These are phyloP conservation scores for Tenebrosternarchus preto DNA, from an alignment of 2,113 vertebrate genomes.

Conservation along the genomic window DNA sequence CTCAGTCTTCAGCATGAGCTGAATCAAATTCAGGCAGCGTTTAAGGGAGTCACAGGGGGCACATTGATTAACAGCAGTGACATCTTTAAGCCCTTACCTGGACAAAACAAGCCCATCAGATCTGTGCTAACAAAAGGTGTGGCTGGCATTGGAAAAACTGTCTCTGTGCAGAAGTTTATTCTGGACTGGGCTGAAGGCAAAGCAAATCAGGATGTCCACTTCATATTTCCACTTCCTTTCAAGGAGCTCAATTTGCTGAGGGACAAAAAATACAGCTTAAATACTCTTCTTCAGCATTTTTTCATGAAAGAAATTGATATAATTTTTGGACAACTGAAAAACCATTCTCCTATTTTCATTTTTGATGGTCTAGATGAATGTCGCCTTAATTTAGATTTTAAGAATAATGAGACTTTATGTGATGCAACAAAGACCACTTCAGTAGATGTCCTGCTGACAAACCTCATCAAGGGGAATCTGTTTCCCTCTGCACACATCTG, in stretches of 20 bases:
- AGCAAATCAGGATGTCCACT: slow-evolving; percentile 25
- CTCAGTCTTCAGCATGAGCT: slow-evolving; percentile 10
- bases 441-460: slow-evolving; percentile 33
- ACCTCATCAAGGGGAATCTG: slow-evolving; percentile 35
- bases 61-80: slow-evolving; percentile 29
- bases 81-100: slow-evolving; percentile 29
- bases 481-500: slow-evolving; percentile 26
- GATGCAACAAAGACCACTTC: not conserved
- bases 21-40: not conserved
- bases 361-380: slow-evolving; percentile 45
- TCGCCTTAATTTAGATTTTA: slow-evolving; percentile 35
- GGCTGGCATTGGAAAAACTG: slow-evolving; percentile 42
- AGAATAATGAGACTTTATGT: not conserved
- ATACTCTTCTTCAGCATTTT: slow-evolving; percentile 29
- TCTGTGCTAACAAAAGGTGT: slow-evolving; percentile 27
- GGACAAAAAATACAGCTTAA: slow-evolving; percentile 17
- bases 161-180: slow-evolving; percentile 41
- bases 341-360: slow-evolving; percentile 20
- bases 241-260: slow-evolving; percentile 32
- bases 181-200: slow-evolving; percentile 41
- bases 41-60: not conserved
- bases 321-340: not conserved
- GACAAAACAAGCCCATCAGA: slow-evolving; percentile 22
- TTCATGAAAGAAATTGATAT: slow-evolving; percentile 15
- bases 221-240: slow-evolving; percentile 38